phyloP scores from a whole-genome alignment of 2,797 vertebrate genomes.

The Siniperca undulata region DNA sequence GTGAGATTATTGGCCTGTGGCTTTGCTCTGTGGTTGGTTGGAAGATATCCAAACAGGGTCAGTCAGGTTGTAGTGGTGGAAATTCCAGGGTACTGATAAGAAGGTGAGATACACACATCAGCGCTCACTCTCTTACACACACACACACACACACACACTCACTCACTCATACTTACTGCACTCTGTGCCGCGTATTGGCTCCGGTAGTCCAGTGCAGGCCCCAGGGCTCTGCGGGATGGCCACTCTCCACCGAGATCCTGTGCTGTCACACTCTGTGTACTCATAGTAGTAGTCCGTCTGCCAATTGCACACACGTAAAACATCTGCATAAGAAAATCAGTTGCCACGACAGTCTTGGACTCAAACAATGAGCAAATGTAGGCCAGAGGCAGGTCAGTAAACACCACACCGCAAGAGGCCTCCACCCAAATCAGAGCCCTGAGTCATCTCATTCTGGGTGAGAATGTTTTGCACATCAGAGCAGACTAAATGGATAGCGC shows the following conservation, averaged over 20 bases:
- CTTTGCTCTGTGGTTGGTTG: conserved; percentile 24
- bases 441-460: conserved; percentile 46
- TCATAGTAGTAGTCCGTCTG: conserved; percentile 97
- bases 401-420: conserved; percentile 41
- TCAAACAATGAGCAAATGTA: conserved; percentile 32
- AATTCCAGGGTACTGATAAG: conserved; percentile 75
- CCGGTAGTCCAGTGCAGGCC: conserved; percentile 92
- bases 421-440: conserved; percentile 50
- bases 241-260: conserved; percentile 96
- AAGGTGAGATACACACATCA: conserved; percentile 45
- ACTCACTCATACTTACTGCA: conserved; percentile 90
- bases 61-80: conserved; percentile 49
- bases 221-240: conserved; percentile 90
- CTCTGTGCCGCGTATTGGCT: conserved; percentile 94
- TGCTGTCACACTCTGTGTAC: conserved; percentile 98
- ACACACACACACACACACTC: background rate
- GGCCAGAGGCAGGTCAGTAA: conserved; percentile 49
- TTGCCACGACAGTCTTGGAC: background rate
- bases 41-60: conserved; percentile 32
- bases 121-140: background rate
- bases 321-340: conserved; percentile 47
- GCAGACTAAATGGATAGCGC: conserved; percentile 6
- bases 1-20: conserved; percentile 44
- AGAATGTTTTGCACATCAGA: conserved; percentile 37
- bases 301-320: conserved; percentile 76